Percentiles rank a stretch among this genome's conserved stretches.
phyloP scores from a whole-genome alignment of 2,797 vertebrate genomes.

The Micrastur ruficollis region DNA sequence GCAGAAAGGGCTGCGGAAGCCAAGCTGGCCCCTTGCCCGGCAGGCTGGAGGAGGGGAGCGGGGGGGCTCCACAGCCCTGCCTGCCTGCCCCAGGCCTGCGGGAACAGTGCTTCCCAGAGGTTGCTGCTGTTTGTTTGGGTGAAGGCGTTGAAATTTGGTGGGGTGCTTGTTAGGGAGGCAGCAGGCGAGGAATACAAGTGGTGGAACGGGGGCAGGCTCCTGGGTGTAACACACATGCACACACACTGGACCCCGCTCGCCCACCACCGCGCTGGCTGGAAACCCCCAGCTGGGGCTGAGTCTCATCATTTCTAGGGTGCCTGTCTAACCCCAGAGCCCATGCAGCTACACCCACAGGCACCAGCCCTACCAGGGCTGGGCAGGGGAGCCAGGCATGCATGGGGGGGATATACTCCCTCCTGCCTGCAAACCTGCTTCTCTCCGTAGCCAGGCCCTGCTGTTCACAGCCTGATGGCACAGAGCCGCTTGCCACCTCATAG shows the following conservation, averaged over 20 bases:
- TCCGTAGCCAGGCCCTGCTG: background rate
- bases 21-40: constrained; percentile 41
- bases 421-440: background rate
- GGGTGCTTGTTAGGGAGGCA: background rate
- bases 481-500: background rate
- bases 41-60: background rate
- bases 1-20: constrained; percentile 20
- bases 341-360: background rate
- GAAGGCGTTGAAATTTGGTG: background rate
- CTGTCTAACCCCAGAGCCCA: rapidly evolving
- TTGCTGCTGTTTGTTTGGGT: background rate
- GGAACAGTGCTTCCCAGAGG: background rate
- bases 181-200: background rate
- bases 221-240: background rate
- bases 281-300: background rate
- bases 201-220: background rate
- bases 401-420: background rate
- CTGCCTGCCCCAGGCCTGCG: background rate
- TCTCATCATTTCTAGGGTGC: background rate
- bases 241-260: rapidly evolving
- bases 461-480: background rate
- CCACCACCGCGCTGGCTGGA: rapidly evolving
- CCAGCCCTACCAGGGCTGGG: background rate
- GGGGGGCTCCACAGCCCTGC: background rate
- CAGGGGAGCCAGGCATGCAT: background rate